Percentiles rank a stretch among this genome's conserved stretches.
phyloP scores from a whole-genome alignment of 2,888 invertebrate genomes.

The Polyploca ridens region DNA sequence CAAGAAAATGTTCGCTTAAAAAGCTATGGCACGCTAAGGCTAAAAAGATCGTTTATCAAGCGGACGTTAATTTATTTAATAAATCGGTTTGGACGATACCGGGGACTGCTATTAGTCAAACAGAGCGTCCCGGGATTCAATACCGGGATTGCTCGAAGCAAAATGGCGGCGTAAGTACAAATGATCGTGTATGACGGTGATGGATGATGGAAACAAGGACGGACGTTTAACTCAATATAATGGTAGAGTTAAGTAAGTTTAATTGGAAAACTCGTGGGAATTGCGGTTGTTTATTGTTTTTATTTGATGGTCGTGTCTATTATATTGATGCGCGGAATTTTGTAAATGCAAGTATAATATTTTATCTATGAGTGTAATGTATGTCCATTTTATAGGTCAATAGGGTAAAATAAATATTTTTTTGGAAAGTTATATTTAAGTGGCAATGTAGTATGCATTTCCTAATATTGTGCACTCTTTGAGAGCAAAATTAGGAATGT shows the following conservation, averaged over 20 bases:
- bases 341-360: not conserved
- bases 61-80: slow-evolving; percentile 77
- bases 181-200: slow-evolving; percentile 73
- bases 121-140: slow-evolving; percentile 53
- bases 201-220: slow-evolving; percentile 60
- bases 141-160: slow-evolving; percentile 58
- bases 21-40: not conserved
- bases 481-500: too few relatives aligned
- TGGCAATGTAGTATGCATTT: too few relatives aligned
- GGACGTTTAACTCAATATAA: slow-evolving; percentile 51
- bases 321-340: not conserved
- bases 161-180: slow-evolving; percentile 56
- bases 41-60: slow-evolving; percentile 66
- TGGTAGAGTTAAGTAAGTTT: slow-evolving; percentile 34
- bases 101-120: slow-evolving; percentile 70
- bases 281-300: slow-evolving; percentile 22
- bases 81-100: slow-evolving; percentile 70
- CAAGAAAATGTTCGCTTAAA: slow-evolving; percentile 55
- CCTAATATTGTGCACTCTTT: too few relatives aligned
- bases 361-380: not conserved
- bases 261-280: slow-evolving; percentile 32
- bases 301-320: not conserved
- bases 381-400: not conserved
- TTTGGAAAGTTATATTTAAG: not conserved
- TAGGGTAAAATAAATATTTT: not conserved